A percentile compares a stretch with the other conserved stretches of the same genome.
Conservation (phyloP, 2,113 vertebrate species). For the Oenanthe melanoleuca region DNA sequence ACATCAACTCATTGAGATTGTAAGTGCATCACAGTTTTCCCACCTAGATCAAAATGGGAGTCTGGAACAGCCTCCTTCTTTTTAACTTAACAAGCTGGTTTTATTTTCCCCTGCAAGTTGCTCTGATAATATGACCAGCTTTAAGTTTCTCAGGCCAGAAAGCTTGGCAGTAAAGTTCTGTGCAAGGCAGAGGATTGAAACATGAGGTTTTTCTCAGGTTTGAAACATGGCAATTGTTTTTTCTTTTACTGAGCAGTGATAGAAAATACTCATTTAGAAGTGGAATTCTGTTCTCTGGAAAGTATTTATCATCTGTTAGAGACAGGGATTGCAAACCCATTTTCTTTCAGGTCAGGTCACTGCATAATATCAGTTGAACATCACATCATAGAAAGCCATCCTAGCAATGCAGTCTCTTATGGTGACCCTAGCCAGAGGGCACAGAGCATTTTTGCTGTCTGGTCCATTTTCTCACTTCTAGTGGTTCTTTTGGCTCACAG, state of each 20-base stretch:
- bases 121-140: slow-evolving; percentile 19
- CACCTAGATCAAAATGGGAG: slow-evolving; percentile 64
- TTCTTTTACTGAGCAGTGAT: neutral
- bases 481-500: neutral
- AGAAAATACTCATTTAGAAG: slow-evolving; percentile 1
- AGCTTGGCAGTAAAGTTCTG: slow-evolving; percentile 3
- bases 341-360: neutral
- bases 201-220: neutral
- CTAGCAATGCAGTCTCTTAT: neutral
- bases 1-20: slow-evolving; percentile 1
- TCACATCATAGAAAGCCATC: neutral
- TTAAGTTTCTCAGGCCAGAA: neutral
- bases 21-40: slow-evolving; percentile 38
- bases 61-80: slow-evolving; percentile 33
- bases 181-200: neutral
- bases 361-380: neutral
- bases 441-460: neutral
- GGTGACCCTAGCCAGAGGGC: neutral
- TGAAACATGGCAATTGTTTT: neutral
- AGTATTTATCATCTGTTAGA: neutral
- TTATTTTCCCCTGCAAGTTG: slow-evolving; percentile 25
- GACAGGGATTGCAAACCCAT: neutral
- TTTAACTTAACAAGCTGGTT: slow-evolving; percentile 2
- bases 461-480: neutral
- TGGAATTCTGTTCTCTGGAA: neutral